Conservation (phyloP, 2,797 vertebrate species). For the Antennarius maculatus region DNA sequence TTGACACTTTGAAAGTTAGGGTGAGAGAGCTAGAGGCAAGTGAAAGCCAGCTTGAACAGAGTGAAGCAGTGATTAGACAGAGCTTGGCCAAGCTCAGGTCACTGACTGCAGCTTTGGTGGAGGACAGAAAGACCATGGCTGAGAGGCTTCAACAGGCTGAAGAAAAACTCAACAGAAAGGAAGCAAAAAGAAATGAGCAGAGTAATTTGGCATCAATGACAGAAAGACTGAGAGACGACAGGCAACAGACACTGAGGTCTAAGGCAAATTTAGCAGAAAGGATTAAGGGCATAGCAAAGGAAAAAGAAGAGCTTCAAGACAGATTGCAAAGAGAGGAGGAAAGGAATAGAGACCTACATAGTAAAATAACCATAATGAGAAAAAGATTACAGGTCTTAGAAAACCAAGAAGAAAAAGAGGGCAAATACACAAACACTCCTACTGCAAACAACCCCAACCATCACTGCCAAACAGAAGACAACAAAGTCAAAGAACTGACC, state of each 20-base stretch:
- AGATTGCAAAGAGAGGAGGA: conserved; percentile 90
- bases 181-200: conserved; percentile 88
- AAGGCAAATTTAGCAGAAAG: conserved; percentile 92
- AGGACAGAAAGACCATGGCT: conserved; percentile 91
- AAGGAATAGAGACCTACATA: conserved; percentile 88
- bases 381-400: conserved; percentile 90
- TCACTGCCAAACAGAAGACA: conserved; percentile 89
- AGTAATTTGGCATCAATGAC: conserved; percentile 87
- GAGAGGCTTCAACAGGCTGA: conserved; percentile 92
- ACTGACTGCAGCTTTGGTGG: conserved; percentile 92
- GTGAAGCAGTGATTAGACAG: conserved; percentile 89
- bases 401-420: conserved; percentile 78
- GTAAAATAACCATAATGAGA: conserved; percentile 88
- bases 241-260: conserved; percentile 86
- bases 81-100: conserved; percentile 93
- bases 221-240: conserved; percentile 91
- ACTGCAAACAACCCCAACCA: conserved; percentile 60
- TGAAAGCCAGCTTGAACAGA: conserved; percentile 88
- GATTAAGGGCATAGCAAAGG: conserved; percentile 84
- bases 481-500: conserved; percentile 93
- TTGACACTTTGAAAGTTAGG: conserved; percentile 87
- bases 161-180: conserved; percentile 86
- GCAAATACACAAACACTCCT: conserved; percentile 81
- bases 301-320: conserved; percentile 89
- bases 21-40: conserved; percentile 89